Evolutionary conservation across 2,888 invertebrate genomes (phyloP), one percentile per base, ranked within the genome.

Genomic region (Yponomeuta evonymella): DNA sequence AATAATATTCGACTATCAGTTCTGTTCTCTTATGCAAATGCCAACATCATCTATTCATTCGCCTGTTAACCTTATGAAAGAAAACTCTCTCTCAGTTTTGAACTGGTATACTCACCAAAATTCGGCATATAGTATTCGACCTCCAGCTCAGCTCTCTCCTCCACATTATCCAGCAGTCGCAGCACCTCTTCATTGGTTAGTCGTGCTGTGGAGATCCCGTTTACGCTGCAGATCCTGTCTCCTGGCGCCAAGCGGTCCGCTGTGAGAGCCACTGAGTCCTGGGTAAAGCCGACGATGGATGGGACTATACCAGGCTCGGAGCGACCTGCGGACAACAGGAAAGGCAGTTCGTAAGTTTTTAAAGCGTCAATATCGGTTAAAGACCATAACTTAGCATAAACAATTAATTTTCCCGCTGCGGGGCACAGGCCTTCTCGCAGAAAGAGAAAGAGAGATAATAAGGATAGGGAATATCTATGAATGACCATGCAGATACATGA

Each of bases 101-200:
- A 62, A 11, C 62, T 62, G 15, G 15, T 23, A 64, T 33, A 90
- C 94, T 94, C 85, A 96, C 97, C 95, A 86, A 95, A 95, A 81
- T 95, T 95, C 48, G 97, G 97, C 83, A 97, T 93, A 74, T 96
- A 95, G 86, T 97, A 97, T 81, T 97, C 96, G 75, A 97, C 94
- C 88, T 97, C 97, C 78, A 97, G 88, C n/a, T 95, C 93, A 10
- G 97, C 96, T 71, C 95, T 93, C 73, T 94, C 94, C 74, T 95
- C 95, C 29, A 95, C 95, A 85, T 95, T 95, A 82, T 96, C 95
- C 76, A 97, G 85, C 23, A 96, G 85, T 75, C 95, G 94, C 75
- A 95, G 93, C 51, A 97, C 95, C 81, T 97, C 96, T 75, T 96
- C 95, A 81, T 96, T 96, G 72, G 95, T 94, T 79, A 97, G 94